phyloP scores from a whole-genome alignment of 2,888 invertebrate genomes.

The Parnassius apollo region DNA sequence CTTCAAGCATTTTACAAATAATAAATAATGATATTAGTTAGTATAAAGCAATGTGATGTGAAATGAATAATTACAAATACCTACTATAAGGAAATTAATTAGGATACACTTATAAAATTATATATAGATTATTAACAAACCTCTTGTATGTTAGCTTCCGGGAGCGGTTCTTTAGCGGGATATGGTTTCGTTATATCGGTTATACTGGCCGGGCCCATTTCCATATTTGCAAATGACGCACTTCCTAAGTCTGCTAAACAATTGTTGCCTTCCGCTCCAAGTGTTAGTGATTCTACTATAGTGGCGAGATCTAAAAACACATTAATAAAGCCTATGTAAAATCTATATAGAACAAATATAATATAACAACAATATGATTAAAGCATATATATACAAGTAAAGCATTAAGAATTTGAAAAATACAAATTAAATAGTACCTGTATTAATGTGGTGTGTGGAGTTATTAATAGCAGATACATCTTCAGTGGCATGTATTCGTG shows the following conservation, averaged over 20 bases:
- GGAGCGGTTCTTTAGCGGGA: constrained; percentile 73
- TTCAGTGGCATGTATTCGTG: constrained; percentile 78
- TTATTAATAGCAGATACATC: constrained; percentile 87
- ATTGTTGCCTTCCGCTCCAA: constrained; percentile 83
- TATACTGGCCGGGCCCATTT: constrained; percentile 77
- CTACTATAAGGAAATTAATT: no score
- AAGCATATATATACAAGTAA: no score
- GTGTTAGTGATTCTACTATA: constrained; percentile 90
- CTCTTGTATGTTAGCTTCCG: constrained; percentile 63
- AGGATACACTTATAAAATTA: not conserved
- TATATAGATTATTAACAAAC: constrained; percentile 48
- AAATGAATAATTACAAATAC: no score
- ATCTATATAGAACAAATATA: not conserved
- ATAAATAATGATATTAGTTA: no score
- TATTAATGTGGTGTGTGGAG: constrained; percentile 83
- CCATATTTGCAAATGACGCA: constrained; percentile 76
- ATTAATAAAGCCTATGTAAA: not conserved
- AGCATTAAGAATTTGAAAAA: not conserved
- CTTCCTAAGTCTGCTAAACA: constrained; percentile 75
- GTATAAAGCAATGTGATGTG: no score
- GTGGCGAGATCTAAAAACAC: constrained; percentile 86
- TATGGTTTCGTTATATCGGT: constrained; percentile 78
- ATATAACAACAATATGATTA: no score
- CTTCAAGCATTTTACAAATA: constrained; percentile 7
- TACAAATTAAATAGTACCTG: constrained; percentile 49